Base-by-base conservation (phyloP, 2,113 vertebrate genomes). In the Opisthocomus hoazin region DNA sequence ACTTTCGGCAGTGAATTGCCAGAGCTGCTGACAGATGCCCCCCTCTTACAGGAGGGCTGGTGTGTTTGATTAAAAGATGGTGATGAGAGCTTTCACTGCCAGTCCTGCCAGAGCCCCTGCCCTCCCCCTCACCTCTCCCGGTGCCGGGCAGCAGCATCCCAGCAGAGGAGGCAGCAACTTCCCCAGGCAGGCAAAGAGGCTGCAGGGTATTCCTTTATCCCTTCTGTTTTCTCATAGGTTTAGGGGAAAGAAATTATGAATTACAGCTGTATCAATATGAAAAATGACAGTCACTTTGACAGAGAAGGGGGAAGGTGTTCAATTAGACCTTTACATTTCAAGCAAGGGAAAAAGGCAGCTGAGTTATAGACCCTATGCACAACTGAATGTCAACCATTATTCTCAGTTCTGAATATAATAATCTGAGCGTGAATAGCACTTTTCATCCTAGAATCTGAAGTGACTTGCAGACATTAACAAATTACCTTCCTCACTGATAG, bases 31-130 rank as follows among this genome's bases (percentile, higher is more conserved):
- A 95, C 82, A 95, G 94, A 89, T 5, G 15, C 20, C 17, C 20
- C 66, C 46, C 46, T 36, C 46, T 36, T 54, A 27, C 53, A 71
- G 79, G 39, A 80, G 87, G 37, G 37, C 39, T 87, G 53, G 34
- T 37, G 82, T 66, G 20, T 23, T 86, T 91, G 29, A 69, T 87
- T 84, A 92, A 76, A 94, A 73, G 34, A 48, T 9, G 48, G 12
- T 77, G 89, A 94, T n/a, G 91, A 93, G 91, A 84, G 43, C 78
- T 82, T 88, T 66, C 84, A 39, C 41, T 90, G 79, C 66, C 78
- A 86, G 63, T 26, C 80, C 77, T 74, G 36, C 81, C 82, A 57
- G 32, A 94, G 57, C 48, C 53, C 45, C 56, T 89, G 58, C 71
- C 48, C 45, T 37, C 71, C 63, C 34, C 46, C 32, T 48, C 9